Evolutionary conservation across 1,140 invertebrate genomes (phyloP), one percentile per base, ranked within the genome.

Genomic region (Cydia pomonella): DNA sequence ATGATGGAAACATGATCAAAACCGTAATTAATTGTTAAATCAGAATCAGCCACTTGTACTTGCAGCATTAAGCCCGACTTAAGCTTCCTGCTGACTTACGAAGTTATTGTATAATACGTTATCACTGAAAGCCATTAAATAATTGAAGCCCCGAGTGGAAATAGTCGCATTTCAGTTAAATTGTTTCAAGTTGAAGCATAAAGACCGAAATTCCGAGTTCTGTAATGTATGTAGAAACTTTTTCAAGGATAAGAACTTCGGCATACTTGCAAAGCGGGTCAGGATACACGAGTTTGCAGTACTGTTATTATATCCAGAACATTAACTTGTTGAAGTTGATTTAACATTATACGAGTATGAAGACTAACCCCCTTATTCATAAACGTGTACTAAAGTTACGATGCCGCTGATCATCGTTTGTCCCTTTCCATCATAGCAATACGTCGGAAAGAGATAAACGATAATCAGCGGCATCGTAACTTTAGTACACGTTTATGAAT

Each of bases 161-260:
- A 69, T 69, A 69, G 64, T 69, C 63, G 25, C 63, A 69, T 41
- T 69, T 69, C 64, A 69, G 64, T 69, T 69, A 69, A 69, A 69
- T 69, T 33, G 64, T 69, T 69, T 33, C 64, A 33, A 69, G 64
- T 69, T 69, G 25, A 59, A 23, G 6, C 64, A 33, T 69, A 69
- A 69, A 69, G 64, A 69, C 27, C 64, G 64, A 69, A 41, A 59
- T 59, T 59, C 27, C 29, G 64, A 69, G 64, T 69, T 69, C 16
- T n/a, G 64, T 69, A 41, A 69, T 69, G 64, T 69, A 41, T 69
- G 64, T 69, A 69, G 29, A 69, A 69, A 69, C 64, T 69, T 69
- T 69, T 69, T 69, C 64, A 69, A 69, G 64, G 64, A 69, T 69
- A 69, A 69, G 64, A 33, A 69, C 27, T 69, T 69, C n/a, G 64